Base-by-base conservation (phyloP, 2,797 vertebrate species). In the Tiaroga cobitis region DNA sequence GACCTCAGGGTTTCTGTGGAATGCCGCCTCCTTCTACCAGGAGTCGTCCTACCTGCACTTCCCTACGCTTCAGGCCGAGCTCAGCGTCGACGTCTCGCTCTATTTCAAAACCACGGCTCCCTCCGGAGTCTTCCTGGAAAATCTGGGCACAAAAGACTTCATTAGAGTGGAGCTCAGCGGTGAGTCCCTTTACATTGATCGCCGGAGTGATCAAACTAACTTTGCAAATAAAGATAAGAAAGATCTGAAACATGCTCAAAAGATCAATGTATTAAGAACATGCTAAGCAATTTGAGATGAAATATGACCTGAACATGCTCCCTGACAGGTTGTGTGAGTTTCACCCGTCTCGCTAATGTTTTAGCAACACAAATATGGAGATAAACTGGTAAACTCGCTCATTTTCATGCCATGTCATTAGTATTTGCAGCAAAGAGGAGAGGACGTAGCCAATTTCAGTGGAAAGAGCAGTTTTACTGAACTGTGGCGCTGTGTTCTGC, bases 111-210 rank as follows among this genome's bases (percentile, higher is more conserved):
- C 97, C 24, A 95, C 93, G 0, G 94, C 95, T 0, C 61, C 94
- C 1, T 96, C 96, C 0, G 97, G 97, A 4, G 95, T 98, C 3
- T 97, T 98, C 91, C 91, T 98, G 93, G 97, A 98, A 94, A 98
- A 97, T 86, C 91, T 97, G 83, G 97, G 97, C 24, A 95, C 96
- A 89, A 96, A 94, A 91, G 96, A 97, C 91, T 97, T 97, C 92
- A 96, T 98, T 86, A 94, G 97, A 54, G 88, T 98, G 74, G 96
- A 97, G 92, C 94, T 98, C 88, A 96, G 92, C 88, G 96, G 97
- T 98, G 92, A 97, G 97, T 96, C 82, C 18, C 19, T 4, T 78
- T 32, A 61, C 41, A 63, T 5, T 15, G 11, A 63, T 37, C 26
- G 11, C 2, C 32, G n/a, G 34, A 77, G 21, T 18, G 0, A 77